Percentiles rank a stretch among this genome's conserved stretches.
These are phyloP conservation scores for Gastrophysa polygoni DNA, from an alignment of 2,888 invertebrate genomes.

Conservation along the genomic window DNA sequence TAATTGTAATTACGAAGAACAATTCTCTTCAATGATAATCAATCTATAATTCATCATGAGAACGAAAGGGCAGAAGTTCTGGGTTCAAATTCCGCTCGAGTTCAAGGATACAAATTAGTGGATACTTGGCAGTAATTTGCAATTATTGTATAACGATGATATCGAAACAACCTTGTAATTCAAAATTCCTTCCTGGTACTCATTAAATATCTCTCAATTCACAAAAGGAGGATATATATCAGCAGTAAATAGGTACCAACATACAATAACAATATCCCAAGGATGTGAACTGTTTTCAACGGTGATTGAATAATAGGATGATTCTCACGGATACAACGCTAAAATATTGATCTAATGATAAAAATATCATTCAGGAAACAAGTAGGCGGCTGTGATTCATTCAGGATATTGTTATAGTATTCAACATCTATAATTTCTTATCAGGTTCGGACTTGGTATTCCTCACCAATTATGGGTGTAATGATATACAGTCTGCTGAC, in stretches of 20 bases:
- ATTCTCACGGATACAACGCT: neutral
- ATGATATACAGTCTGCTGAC: no score
- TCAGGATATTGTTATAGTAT: neutral
- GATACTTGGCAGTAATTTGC: neutral
- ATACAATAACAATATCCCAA: neutral
- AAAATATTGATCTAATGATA: neutral
- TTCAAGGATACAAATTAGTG: neutral
- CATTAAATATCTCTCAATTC: neutral
- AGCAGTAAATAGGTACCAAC: neutral
- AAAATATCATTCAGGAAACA: neutral
- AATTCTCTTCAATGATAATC: no score
- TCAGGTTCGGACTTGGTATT: neutral
- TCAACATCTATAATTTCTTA: neutral
- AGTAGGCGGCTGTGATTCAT: neutral
- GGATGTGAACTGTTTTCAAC: neutral
- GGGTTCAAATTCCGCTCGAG: neutral
- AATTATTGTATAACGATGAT: neutral
- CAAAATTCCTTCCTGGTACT: neutral
- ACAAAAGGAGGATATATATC: neutral
- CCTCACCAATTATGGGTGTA: neutral
- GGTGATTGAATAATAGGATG: neutral
- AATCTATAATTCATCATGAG: no score
- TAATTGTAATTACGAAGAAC: no score
- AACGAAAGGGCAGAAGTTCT: neutral
- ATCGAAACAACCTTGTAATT: neutral